Evolutionary conservation across 2,113 vertebrate genomes (phyloP).

Genomic region (Pelobates fuscus): DNA sequence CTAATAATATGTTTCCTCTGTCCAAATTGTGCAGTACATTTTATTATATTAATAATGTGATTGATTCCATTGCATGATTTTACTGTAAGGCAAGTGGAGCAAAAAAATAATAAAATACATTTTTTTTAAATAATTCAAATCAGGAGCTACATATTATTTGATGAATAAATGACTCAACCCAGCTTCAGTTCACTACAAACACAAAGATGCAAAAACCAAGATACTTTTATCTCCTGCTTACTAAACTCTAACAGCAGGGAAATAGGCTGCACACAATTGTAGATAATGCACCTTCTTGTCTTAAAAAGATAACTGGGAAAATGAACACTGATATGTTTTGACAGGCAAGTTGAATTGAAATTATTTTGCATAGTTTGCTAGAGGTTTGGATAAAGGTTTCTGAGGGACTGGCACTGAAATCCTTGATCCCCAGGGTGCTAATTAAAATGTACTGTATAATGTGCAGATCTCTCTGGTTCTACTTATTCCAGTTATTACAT

Average conservation of each 20-base stretch:
- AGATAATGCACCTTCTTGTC: conserved; percentile 76
- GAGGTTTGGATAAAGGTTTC: conserved; percentile 60
- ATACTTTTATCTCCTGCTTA: conserved; percentile 55
- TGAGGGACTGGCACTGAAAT: conserved; percentile 65
- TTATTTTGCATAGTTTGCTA: conserved; percentile 71
- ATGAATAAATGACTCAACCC: neutral
- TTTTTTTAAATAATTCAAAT: no score
- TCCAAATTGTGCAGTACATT: no score
- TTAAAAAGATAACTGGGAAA: conserved; percentile 68
- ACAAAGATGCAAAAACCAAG: conserved; percentile 41
- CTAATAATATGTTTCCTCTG: no score
- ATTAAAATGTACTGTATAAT: conserved; percentile 81
- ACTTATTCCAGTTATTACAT: conserved; percentile 76
- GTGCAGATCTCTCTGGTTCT: conserved; percentile 72
- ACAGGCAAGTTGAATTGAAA: conserved; percentile 77
- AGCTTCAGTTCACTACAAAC: conserved; percentile 6
- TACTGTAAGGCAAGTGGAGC: no score
- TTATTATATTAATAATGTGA: no score
- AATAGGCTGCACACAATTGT: conserved; percentile 73
- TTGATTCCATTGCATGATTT: no score
- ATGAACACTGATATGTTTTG: conserved; percentile 75
- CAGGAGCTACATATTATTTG: neutral
- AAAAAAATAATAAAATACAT: no score
- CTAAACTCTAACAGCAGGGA: conserved; percentile 61
- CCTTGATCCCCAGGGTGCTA: conserved; percentile 72